phyloP scores from a whole-genome alignment of 2,797 vertebrate species.

The Halcyon smyrnensis region DNA sequence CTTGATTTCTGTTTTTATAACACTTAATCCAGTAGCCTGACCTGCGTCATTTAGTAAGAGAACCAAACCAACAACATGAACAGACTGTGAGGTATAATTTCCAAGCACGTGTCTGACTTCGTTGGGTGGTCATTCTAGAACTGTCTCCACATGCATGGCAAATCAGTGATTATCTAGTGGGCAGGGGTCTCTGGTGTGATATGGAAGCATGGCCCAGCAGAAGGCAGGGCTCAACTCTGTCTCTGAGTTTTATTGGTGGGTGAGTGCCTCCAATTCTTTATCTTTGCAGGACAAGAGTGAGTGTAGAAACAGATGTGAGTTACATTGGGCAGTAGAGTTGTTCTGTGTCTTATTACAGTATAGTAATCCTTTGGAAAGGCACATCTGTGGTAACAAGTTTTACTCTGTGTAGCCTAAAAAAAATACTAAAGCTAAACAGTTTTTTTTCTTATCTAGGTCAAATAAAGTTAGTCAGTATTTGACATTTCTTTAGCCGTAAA shows the following conservation, averaged over 20 bases:
- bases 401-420: background rate
- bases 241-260: background rate
- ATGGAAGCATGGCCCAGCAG: background rate
- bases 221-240: background rate
- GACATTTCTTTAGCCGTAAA: background rate
- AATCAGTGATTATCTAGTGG: background rate
- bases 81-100: constrained; percentile 41
- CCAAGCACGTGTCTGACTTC: constrained; percentile 37
- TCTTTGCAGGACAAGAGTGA: background rate
- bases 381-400: background rate
- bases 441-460: background rate
- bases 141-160: background rate
- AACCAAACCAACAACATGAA: background rate
- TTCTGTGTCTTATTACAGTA: background rate
- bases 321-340: background rate
- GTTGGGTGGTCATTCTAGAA: background rate
- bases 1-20: background rate
- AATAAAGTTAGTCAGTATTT: background rate
- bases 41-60: background rate
- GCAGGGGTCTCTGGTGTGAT: background rate
- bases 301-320: background rate
- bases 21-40: background rate
- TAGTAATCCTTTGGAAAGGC: background rate
- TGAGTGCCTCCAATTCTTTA: background rate
- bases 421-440: background rate